A percentile compares a stretch with the other conserved stretches of the same genome.
Conservation (phyloP, 2,888 invertebrate genomes). For the Ophonus ardosiacus region DNA sequence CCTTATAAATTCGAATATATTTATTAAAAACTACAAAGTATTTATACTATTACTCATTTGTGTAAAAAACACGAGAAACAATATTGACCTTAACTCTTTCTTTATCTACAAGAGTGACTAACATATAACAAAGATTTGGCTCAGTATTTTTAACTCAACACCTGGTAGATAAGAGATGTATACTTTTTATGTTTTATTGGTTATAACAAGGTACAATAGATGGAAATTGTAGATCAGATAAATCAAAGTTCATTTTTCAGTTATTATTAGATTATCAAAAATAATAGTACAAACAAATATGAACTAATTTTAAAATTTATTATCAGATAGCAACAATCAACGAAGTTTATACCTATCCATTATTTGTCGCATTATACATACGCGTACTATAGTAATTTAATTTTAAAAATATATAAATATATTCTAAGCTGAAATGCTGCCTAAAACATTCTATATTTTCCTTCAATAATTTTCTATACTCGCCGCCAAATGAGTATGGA, state of each 20-base stretch:
- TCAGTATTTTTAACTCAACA: not conserved
- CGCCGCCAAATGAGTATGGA: too few species aligned
- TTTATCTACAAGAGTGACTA: not conserved
- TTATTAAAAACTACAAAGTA: too few species aligned
- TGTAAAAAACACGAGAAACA: not conserved
- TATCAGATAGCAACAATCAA: slow-evolving; percentile 15
- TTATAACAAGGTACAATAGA: too few species aligned
- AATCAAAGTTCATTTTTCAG: slow-evolving; percentile 16
- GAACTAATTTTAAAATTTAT: not conserved
- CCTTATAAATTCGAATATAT: too few species aligned
- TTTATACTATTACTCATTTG: not conserved
- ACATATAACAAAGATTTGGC: not conserved
- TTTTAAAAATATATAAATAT: too few species aligned
- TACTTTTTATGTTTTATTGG: not conserved
- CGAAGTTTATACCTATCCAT: too few species aligned
- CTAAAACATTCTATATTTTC: too few species aligned
- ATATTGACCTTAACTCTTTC: not conserved
- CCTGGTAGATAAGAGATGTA: not conserved
- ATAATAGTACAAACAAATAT: not conserved
- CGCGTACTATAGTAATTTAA: too few species aligned
- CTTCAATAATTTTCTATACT: too few species aligned
- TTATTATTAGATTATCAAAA: not conserved
- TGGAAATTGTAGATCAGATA: not conserved
- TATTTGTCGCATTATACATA: too few species aligned
- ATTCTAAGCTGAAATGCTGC: too few species aligned